Evolutionary conservation across 2,888 invertebrate species (phyloP), one percentile per base, ranked within the genome.

Genomic region (Microchrysa polita): DNA sequence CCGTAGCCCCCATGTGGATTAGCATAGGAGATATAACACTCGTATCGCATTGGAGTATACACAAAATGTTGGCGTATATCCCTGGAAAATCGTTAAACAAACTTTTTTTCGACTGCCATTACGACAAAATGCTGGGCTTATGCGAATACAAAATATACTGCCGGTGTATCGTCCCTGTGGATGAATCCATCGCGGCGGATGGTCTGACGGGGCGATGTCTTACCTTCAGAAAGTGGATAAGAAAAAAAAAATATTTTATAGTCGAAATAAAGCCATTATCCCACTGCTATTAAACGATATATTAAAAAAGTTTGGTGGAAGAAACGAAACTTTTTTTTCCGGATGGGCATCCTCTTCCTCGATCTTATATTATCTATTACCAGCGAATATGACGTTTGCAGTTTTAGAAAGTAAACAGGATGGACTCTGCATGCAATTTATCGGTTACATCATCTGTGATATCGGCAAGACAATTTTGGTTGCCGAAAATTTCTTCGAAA

Each of bases 231-330:
- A 55, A 34, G 27, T 5, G 27, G 27, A 34, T 34, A 34, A 34
- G 27, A 34, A 34, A 34, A 34, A 34, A 34, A 34, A 34, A 5
- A 34, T n/a, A 40, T 61, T 18, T 67, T 67, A 52, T 27, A 20
- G n/a, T 23, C 12, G 20, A 52, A 53, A 67, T 67, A 67, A 23
- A 53, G 27, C 67, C 67, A 67, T 67, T 67, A 67, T 53, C 53
- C 34, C 12, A 34, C 12, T 10, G 27, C 67, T 53, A 52, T 67
- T 48, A 67, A 67, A 67, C 23, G 67, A 67, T 53, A 53, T 67
- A 67, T 67, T 53, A 67, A 67, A 67, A 67, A 67, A 53, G 44
- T 65, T 67, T 52, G 27, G n/a, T n/a, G n/a, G n/a, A 67, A 67
- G 27, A 67, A 42, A 65, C 61, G n/a, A n/a, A n/a, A n/a, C n/a